Evolutionary conservation across 2,797 vertebrate genomes (phyloP), one percentile per base, ranked within the genome.

Genomic region (Toxotes lorentzi): DNA sequence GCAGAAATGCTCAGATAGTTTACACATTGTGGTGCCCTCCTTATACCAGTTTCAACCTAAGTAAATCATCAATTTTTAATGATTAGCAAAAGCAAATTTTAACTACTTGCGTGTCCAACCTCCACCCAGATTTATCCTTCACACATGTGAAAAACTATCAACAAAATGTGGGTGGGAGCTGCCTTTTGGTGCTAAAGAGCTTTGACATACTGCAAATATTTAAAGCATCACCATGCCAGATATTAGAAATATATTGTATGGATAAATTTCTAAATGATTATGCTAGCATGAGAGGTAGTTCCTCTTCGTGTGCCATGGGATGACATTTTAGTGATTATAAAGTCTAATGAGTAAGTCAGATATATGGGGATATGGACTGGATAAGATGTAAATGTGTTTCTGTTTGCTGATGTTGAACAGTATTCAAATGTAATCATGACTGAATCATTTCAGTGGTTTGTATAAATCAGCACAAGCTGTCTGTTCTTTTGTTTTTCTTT

Each of bases 401-500:
- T 72, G 47, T 71, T 85, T 80, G 66, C 40, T 43, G 30, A 38
- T 34, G n/a, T 56, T 58, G 34, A 82, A 79, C 35, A 34, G 27
- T 51, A 17, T 64, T 74, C 60, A 83, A 62, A 65, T 78, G 3
- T 60, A 23, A 84, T 85, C 70, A 72, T 32, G 23, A 61, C 41
- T 48, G n/a, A 74, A 38, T 70, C 57, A 67, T 57, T 56, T 50
- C 19, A 56, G 45, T 3, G 11, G 61, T 51, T 53, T 51, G 56
- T 51, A 58, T 67, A 54, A 73, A 86, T 76, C 11, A 56, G 14
- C 57, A 51, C 68, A 86, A 81, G 67, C 68, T 71, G 48, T 64
- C 27, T 75, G 9, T 38, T 54, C 21, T 47, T 58, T 71, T 53
- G 4, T 63, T 50, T 72, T 47, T 57, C 21, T 64, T 17, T 72